A percentile compares a stretch with the other conserved stretches of the same genome.
These are phyloP conservation scores for Phoxinus phoxinus DNA, from an alignment of 2,113 vertebrate species.

Conservation along the genomic window DNA sequence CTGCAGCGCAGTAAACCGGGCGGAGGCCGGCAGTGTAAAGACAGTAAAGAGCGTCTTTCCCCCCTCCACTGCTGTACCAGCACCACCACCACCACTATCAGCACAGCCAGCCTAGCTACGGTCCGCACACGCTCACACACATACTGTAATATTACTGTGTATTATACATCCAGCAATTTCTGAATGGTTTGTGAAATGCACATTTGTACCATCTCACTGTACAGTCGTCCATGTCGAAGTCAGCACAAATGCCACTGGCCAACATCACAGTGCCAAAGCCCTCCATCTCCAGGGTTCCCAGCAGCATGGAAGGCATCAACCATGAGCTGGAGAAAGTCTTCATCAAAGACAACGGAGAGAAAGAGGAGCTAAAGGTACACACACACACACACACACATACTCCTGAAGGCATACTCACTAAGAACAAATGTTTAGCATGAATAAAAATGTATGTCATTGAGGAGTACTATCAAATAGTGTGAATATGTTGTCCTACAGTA, in stretches of 20 bases:
- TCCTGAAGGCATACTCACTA: background rate
- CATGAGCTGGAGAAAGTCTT: constrained; percentile 98
- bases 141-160: background rate
- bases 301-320: constrained; percentile 98
- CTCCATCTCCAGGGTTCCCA: constrained; percentile 89
- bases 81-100: constrained; percentile 69
- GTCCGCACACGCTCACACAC: constrained; percentile 23
- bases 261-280: constrained; percentile 95
- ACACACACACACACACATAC: constrained; percentile 15
- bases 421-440: background rate
- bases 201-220: background rate
- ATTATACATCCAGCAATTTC: background rate
- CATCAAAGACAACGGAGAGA: constrained; percentile 92
- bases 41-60: constrained; percentile 80
- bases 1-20: constrained; percentile 87
- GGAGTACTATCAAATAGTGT: background rate
- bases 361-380: constrained; percentile 91
- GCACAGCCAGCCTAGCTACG: constrained; percentile 45
- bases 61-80: constrained; percentile 80
- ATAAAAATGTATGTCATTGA: background rate
- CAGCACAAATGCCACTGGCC: constrained; percentile 89
- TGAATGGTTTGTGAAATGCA: background rate
- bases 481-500: background rate
- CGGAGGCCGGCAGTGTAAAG: constrained; percentile 78
- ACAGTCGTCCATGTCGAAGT: constrained; percentile 86